Evolutionary conservation across 2,888 invertebrate species (phyloP), one percentile per base, ranked within the genome.

Genomic region (Eilema sororculum): DNA sequence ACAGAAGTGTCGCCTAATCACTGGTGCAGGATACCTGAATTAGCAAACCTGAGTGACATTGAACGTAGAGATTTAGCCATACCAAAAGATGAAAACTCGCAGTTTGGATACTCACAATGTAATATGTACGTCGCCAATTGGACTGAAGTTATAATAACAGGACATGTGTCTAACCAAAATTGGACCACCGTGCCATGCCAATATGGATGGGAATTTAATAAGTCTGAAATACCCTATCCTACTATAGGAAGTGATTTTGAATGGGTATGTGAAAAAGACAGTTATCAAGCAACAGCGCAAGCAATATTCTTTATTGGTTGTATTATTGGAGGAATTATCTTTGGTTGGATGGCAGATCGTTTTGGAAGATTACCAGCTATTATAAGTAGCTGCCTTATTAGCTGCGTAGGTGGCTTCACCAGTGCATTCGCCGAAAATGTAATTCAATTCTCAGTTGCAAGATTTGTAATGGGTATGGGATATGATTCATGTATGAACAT

Each of bases 401-500:
- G 89, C n/a, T 90, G 89, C 41, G 60, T 89, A 0, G 90, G 88
- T 5, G 93, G 93, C 12, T 71, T 88, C 2, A 80, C 77, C 3
- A 93, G 86, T 65, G 80, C 86, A n/a, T 92, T 88, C 73, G 78
- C 87, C 0, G 79, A 71, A 20, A 87, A 85, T 58, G 88, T 93
- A 46, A 30, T 81, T 0, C 79, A 88, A 68, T 93, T 93, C 68
- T 75, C 87, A 3, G 72, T 89, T 3, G 89, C 88, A 64, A 85
- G 93, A 52, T 91, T 93, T 71, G 81, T 93, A 33, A 86, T 92
- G 83, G 93, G 93, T 20, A 88, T 93, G 84, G 88, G 91, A 5
- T 92, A 90, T 61, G 93, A 93, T 66, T 91, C 89, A 70, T 93
- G 91, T 74, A 89, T 93, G 89, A 90, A 90, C 83, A 91, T 93